Percentiles rank a stretch among this genome's conserved stretches.
phyloP scores from a whole-genome alignment of 2,113 vertebrate genomes.

The Zosterops japonicus region DNA sequence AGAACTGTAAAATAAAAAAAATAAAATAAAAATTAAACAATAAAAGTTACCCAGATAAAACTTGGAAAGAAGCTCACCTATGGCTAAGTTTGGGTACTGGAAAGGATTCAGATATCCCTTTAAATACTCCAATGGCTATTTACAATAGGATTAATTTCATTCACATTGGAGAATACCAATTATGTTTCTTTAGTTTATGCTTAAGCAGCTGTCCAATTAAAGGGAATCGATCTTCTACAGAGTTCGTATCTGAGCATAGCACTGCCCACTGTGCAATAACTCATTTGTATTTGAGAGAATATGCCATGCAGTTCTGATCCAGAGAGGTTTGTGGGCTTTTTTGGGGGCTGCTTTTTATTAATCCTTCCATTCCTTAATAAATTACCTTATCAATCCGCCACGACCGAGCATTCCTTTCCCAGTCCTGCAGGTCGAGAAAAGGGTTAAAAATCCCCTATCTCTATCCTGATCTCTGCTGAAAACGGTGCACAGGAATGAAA shows the following conservation, averaged over 20 bases:
- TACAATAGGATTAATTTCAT: conserved; percentile 68
- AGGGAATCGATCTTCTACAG: conserved; percentile 51
- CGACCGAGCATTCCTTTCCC: neutral
- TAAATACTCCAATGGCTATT: conserved; percentile 40
- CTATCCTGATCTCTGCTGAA: conserved; percentile 67
- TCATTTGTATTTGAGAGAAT: neutral
- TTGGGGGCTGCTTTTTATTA: neutral
- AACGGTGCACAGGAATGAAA: conserved; percentile 78
- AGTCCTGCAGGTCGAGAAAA: neutral
- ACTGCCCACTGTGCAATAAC: neutral
- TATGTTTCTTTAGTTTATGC: conserved; percentile 49
- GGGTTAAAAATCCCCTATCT: conserved; percentile 73
- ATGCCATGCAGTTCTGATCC: neutral
- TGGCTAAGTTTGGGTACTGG: neutral
- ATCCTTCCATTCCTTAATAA: neutral
- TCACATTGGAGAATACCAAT: conserved; percentile 44
- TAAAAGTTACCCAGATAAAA: neutral
- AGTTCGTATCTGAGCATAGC: neutral
- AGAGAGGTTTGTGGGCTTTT: neutral
- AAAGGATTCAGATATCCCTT: neutral
- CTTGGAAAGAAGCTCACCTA: neutral
- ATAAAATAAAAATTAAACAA: neutral
- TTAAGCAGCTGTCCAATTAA: conserved; percentile 56
- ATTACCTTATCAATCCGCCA: neutral
- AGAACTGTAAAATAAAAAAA: neutral